phyloP scores from a whole-genome alignment of 2,797 vertebrate species.

The Sebastes minor region DNA sequence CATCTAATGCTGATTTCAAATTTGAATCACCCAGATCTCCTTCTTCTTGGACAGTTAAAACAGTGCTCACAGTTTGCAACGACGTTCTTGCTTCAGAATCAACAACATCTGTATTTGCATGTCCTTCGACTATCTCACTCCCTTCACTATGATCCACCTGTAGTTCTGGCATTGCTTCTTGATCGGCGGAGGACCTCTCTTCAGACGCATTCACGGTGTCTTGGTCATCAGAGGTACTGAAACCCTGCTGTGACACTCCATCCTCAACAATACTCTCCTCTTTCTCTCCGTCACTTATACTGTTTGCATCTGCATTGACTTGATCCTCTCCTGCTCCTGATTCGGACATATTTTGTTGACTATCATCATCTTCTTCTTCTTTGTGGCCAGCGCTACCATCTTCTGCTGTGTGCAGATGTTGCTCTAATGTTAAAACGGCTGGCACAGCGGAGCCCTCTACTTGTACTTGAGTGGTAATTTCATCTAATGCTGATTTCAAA shows the following conservation, averaged over 20 bases:
- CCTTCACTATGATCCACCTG: not conserved
- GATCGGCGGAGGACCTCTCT: not conserved
- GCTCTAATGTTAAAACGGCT: not conserved
- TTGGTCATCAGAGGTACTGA: not conserved
- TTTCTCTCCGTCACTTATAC: not conserved
- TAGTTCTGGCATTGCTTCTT: not conserved
- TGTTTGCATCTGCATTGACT: not conserved
- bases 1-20: not conserved
- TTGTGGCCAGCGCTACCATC: not conserved
- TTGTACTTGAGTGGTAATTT: not conserved
- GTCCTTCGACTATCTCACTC: not conserved
- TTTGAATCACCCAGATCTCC: not conserved
- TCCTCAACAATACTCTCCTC: not conserved
- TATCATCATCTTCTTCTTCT: not conserved
- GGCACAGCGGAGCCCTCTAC: not conserved
- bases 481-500: not conserved
- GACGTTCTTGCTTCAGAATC: not conserved
- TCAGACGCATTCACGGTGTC: not conserved
- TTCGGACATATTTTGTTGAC: not conserved
- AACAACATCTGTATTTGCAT: not conserved
- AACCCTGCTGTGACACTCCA: not conserved
- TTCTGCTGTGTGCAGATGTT: not conserved
- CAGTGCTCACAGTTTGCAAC: not conserved
- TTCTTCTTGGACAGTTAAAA: not conserved
- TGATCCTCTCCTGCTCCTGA: not conserved